Evolutionary conservation across 2,113 vertebrate genomes (phyloP).

Genomic region (Onychostruthus taczanowskii): DNA sequence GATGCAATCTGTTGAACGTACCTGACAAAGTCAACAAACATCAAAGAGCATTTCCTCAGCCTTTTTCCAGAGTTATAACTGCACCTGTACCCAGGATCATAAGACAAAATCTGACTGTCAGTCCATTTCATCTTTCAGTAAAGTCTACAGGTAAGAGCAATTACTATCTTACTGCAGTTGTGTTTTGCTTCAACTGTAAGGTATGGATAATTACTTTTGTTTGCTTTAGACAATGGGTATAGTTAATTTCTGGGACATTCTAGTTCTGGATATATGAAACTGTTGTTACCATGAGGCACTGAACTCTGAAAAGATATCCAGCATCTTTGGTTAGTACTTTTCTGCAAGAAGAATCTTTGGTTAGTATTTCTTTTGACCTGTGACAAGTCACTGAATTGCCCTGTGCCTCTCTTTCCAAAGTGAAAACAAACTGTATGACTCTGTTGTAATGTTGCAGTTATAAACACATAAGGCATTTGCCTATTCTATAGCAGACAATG

Average conservation of each 20-base stretch:
- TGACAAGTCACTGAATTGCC: neutral
- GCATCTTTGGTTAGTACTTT: neutral
- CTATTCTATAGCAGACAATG: neutral
- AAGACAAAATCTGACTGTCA: neutral
- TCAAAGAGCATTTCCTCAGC: neutral
- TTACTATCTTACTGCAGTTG: neutral
- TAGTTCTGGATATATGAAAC: neutral
- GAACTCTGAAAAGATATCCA: neutral
- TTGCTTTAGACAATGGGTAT: neutral
- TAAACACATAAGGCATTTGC: neutral
- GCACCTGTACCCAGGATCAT: neutral
- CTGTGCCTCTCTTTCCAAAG: neutral
- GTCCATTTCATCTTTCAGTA: neutral
- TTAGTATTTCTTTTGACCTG: neutral
- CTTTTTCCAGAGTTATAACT: conserved; percentile 3
- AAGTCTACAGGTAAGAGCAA: conserved; percentile 27
- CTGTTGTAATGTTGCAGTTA: neutral
- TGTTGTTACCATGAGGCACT: neutral
- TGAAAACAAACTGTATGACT: neutral
- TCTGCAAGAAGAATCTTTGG: neutral
- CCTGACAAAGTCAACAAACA: conserved; percentile 15
- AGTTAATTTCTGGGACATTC: neutral
- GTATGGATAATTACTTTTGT: neutral
- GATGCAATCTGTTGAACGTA: conserved; percentile 3
- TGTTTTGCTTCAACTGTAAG: neutral